Evolutionary conservation across 2,888 invertebrate species (phyloP).

Genomic region (Yponomeuta sedellus): DNA sequence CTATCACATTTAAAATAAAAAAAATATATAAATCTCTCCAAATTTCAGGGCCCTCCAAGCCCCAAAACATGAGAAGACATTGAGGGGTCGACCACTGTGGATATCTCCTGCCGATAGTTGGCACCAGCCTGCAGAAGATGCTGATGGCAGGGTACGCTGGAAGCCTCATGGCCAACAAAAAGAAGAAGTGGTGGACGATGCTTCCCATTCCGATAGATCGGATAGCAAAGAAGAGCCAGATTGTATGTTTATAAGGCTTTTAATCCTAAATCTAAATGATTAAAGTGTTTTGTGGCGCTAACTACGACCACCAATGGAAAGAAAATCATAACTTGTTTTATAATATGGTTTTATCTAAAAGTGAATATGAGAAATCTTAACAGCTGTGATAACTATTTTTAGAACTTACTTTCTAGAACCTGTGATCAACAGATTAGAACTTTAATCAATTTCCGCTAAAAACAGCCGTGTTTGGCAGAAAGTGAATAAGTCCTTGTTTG

Average conservation of each 20-base stretch:
- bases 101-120: constrained; percentile 78
- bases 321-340: no score
- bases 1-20: not conserved
- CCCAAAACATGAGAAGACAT: constrained; percentile 48
- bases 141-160: constrained; percentile 52
- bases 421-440: no score
- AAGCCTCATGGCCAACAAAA: constrained; percentile 31
- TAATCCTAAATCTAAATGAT: no score
- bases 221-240: not conserved
- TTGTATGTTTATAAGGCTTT: not conserved
- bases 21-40: not conserved
- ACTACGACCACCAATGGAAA: no score
- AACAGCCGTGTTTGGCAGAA: no score
- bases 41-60: constrained; percentile 53
- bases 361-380: no score
- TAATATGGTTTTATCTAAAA: no score
- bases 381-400: no score
- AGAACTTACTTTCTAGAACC: no score
- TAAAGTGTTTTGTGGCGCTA: no score
- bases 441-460: no score
- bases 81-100: constrained; percentile 56
- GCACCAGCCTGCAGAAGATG: constrained; percentile 75
- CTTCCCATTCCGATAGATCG: not conserved
- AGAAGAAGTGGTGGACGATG: not conserved
- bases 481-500: no score